Evolutionary conservation across 1,140 invertebrate species (phyloP).

Genomic region (Heterodera carotae): DNA sequence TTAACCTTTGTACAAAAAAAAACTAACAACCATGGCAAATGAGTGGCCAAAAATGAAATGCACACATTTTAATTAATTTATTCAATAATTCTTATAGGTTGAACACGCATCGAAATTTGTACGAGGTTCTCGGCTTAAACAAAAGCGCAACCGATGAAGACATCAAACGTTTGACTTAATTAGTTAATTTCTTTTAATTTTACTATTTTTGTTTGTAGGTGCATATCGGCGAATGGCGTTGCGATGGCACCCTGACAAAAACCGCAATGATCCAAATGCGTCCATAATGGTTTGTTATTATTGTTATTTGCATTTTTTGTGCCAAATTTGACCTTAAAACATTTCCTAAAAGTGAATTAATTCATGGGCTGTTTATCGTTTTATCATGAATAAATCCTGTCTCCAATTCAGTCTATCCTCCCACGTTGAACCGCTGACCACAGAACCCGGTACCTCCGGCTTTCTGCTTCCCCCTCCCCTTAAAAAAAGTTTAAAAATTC

Average conservation of each 20-base stretch:
- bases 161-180: conserved; percentile 72
- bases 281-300: conserved; percentile 50
- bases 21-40: too few relatives aligned
- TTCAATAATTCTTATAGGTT: background rate
- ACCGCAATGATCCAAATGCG: conserved; percentile 67
- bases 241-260: conserved; percentile 96
- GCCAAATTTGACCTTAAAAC: background rate
- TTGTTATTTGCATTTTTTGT: too few relatives aligned
- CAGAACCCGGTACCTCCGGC: too few relatives aligned
- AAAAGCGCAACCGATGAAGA: conserved; percentile 85
- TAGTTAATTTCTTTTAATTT: background rate
- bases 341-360: conserved; percentile 1
- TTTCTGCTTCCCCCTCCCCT: too few relatives aligned
- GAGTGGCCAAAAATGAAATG: background rate
- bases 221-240: conserved; percentile 92
- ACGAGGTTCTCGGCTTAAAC: conserved; percentile 83
- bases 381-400: too few relatives aligned
- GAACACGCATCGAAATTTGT: conserved; percentile 67
- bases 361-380: too few relatives aligned
- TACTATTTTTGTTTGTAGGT: conserved; percentile 65
- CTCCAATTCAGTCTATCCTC: too few relatives aligned
- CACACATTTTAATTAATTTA: background rate
- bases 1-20: too few relatives aligned
- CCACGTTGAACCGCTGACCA: too few relatives aligned
- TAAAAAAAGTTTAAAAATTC: too few relatives aligned